Conservation (phyloP, 2,113 vertebrate species). For the Podilymbus podiceps region DNA sequence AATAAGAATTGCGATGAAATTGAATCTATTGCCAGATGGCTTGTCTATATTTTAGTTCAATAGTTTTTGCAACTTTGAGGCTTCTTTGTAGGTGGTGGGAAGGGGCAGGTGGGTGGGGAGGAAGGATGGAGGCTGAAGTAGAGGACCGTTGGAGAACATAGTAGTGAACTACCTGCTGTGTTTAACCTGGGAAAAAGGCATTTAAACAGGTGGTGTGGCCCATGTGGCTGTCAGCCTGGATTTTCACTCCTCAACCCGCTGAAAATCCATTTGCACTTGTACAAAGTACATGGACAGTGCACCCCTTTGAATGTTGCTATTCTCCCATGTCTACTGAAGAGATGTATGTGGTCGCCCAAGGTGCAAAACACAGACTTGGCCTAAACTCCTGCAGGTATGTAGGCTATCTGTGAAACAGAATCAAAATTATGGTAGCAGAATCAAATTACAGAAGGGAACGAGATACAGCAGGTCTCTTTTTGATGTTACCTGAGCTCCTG, state of each 20-base stretch:
- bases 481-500: neutral
- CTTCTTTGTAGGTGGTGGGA: neutral
- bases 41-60: neutral
- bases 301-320: neutral
- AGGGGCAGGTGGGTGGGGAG: neutral
- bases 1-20: neutral
- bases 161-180: neutral
- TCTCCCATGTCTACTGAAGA: neutral
- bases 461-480: neutral
- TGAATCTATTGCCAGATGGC: neutral
- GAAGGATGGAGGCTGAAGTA: neutral
- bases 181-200: neutral
- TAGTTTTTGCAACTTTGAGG: neutral
- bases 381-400: neutral
- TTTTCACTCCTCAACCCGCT: neutral
- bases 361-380: neutral
- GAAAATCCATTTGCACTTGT: neutral
- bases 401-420: neutral
- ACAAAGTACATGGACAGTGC: neutral
- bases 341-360: neutral
- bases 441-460: neutral
- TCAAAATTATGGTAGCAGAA: neutral
- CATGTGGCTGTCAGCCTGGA: neutral
- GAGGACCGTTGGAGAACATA: neutral
- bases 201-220: neutral